Conservation (phyloP, 2,113 vertebrate species). For the Rynchops niger region DNA sequence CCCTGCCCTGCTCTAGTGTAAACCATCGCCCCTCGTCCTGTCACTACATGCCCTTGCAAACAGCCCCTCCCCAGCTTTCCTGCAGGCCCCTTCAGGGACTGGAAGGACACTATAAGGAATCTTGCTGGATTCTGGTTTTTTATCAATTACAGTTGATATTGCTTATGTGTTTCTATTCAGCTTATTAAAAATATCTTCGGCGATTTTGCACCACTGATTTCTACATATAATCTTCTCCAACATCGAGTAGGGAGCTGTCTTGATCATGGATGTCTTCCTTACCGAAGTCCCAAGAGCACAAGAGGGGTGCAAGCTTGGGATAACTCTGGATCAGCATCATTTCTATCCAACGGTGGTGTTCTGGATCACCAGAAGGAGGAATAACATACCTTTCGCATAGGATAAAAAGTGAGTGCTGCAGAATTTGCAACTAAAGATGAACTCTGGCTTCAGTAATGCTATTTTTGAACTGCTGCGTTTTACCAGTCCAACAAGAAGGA, state of each 20-base stretch:
- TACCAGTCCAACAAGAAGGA: conserved; percentile 1
- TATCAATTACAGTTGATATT: background rate
- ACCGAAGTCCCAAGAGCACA: background rate
- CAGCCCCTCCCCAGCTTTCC: too few relatives aligned
- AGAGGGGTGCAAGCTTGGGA: background rate
- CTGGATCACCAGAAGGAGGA: background rate
- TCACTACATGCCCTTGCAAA: too few relatives aligned
- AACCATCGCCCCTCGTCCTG: too few relatives aligned
- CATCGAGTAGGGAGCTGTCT: background rate
- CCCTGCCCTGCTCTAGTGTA: too few relatives aligned
- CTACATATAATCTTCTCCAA: background rate
- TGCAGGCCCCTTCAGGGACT: too few relatives aligned
- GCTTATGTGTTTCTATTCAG: background rate
- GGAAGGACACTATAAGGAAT: too few relatives aligned
- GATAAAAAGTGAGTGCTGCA: background rate
- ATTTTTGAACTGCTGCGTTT: background rate
- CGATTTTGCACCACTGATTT: background rate
- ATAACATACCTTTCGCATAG: background rate
- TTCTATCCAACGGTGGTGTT: background rate
- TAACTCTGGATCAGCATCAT: background rate
- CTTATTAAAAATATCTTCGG: background rate
- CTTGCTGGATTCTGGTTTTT: background rate
- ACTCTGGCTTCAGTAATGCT: background rate
- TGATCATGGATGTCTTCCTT: background rate
- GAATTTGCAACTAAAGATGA: background rate